Conservation (phyloP, 2,888 invertebrate species). For the Zaprionus bogoriensis region DNA sequence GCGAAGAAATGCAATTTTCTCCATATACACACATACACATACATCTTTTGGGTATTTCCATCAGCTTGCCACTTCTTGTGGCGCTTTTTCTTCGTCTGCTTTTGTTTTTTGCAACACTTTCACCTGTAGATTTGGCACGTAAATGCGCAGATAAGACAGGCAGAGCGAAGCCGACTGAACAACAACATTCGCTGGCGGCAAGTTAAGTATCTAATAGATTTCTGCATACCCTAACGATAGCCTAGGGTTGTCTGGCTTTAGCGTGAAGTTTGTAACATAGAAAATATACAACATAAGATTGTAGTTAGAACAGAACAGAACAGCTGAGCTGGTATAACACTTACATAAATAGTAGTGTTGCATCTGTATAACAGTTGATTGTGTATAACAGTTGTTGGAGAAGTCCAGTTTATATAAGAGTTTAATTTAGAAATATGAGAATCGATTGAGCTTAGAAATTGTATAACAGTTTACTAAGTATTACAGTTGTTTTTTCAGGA, state of each 20-base stretch:
- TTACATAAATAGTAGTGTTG: no score
- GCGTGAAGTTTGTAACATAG: background rate
- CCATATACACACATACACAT: constrained; percentile 18
- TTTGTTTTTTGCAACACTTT: constrained; percentile 68
- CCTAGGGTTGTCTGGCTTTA: no score
- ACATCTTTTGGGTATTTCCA: constrained; percentile 13
- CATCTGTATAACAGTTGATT: no score
- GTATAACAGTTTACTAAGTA: no score
- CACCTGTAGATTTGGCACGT: constrained; percentile 74
- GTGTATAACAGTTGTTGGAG: no score
- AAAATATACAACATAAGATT: background rate
- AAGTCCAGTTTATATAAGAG: no score
- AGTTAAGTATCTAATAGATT: constrained; percentile 36
- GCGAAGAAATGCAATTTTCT: constrained; percentile 63
- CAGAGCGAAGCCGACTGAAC: constrained; percentile 25
- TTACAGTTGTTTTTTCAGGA: no score
- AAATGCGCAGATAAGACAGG: constrained; percentile 62
- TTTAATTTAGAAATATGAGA: no score
- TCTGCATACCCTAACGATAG: constrained; percentile 15
- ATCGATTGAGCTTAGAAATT: no score
- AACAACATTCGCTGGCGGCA: constrained; percentile 21
- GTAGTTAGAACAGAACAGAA: background rate
- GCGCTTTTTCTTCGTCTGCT: constrained; percentile 16
- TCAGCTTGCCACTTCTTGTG: background rate
- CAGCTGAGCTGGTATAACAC: background rate